phyloP scores from a whole-genome alignment of 2,113 vertebrate genomes.

The Nothocercus julius region DNA sequence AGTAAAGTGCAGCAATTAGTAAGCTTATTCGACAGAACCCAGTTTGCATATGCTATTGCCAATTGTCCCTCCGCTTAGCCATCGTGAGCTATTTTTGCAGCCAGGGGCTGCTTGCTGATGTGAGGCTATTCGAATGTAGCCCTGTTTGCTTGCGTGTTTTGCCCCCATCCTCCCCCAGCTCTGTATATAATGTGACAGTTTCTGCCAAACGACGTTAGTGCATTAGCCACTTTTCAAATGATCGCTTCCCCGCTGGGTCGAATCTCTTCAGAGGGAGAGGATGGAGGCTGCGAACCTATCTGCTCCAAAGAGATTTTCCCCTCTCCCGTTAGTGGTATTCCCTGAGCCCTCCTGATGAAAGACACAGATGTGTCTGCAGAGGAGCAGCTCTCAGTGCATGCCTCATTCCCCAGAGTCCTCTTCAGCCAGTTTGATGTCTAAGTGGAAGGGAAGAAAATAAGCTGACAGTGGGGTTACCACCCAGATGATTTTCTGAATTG shows the following conservation, averaged over 20 bases:
- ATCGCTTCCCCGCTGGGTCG: not conserved
- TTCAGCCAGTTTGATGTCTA: conserved; percentile 74
- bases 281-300: not conserved
- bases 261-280: conserved; percentile 17
- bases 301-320: conserved; percentile 30
- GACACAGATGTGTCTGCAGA: conserved; percentile 73
- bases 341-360: conserved; percentile 72
- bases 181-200: not conserved
- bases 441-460: conserved; percentile 76
- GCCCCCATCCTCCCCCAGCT: not conserved
- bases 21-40: not conserved
- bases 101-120: not conserved
- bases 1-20: not conserved
- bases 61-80: not conserved
- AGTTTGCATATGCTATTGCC: not conserved
- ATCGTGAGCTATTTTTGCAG: not conserved
- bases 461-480: conserved; percentile 75
- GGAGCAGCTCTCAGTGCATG: conserved; percentile 57
- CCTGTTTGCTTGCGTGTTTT: not conserved
- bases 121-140: rapidly evolving
- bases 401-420: conserved; percentile 64
- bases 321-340: conserved; percentile 45
- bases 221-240: conserved; percentile 24
- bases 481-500: conserved; percentile 75
- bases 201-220: conserved; percentile 13